Evolutionary conservation across 1,140 invertebrate genomes (phyloP).

Genomic region (Gonioctena quinquepunctata): DNA sequence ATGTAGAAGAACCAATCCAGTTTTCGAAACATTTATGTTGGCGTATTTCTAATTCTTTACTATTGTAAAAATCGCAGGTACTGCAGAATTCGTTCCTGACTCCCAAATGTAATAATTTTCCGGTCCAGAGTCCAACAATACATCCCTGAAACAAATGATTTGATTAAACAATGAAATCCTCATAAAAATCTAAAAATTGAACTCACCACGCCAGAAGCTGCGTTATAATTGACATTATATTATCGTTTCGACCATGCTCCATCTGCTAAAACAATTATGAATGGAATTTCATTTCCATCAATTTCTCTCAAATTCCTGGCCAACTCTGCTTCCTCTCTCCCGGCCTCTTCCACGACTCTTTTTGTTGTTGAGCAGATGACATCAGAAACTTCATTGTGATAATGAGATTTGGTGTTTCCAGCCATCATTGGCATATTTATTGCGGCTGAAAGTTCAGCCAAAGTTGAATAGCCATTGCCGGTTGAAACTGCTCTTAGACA

Average conservation of each 20-base stretch:
- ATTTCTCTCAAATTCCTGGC: slow-evolving; percentile 43
- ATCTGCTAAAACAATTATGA: slow-evolving; percentile 24
- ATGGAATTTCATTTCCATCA: slow-evolving; percentile 28
- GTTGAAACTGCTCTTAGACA: slow-evolving; percentile 3
- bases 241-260: slow-evolving; percentile 24
- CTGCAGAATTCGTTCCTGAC: slow-evolving; percentile 53
- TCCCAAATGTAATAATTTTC: slow-evolving; percentile 31
- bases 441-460: not conserved
- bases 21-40: slow-evolving; percentile 38
- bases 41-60: not conserved
- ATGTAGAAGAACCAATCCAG: slow-evolving; percentile 40
- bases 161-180: not conserved
- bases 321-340: slow-evolving; percentile 38
- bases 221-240: slow-evolving; percentile 37
- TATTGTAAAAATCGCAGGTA: slow-evolving; percentile 32
- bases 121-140: slow-evolving; percentile 23
- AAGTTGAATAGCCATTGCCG: slow-evolving; percentile 3
- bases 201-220: slow-evolving; percentile 39
- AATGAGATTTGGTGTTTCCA: slow-evolving; percentile 1
- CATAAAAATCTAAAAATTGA: slow-evolving; percentile 7
- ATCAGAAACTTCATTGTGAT: slow-evolving; percentile 5
- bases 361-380: not conserved
- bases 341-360: slow-evolving; percentile 29
- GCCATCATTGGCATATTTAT: slow-evolving; percentile 9
- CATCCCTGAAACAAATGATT: slow-evolving; percentile 25